Evolutionary conservation across 1,140 invertebrate genomes (phyloP).

Genomic region (Drosophila equinoxialis): DNA sequence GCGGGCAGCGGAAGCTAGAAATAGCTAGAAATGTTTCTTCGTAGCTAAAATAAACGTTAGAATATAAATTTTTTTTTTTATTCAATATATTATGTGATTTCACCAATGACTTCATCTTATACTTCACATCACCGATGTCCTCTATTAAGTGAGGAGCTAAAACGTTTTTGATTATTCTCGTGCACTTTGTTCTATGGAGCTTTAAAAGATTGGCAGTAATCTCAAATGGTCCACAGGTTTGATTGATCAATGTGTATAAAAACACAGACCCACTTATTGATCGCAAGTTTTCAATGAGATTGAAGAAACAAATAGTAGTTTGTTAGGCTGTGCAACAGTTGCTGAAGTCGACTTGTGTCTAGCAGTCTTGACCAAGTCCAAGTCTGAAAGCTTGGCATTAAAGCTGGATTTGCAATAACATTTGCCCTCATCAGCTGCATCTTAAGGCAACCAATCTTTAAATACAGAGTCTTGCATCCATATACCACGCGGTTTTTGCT

Average conservation of each 20-base stretch:
- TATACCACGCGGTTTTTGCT: background rate
- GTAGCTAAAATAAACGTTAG: too few species aligned
- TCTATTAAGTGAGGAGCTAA: background rate
- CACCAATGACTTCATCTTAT: too few species aligned
- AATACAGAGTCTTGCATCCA: background rate
- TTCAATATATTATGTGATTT: too few species aligned
- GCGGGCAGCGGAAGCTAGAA: too few species aligned
- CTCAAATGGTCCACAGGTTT: conserved; percentile 17
- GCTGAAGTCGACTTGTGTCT: conserved; percentile 8
- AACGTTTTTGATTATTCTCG: conserved; percentile 5
- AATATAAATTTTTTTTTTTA: too few species aligned
- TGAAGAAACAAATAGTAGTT: conserved; percentile 10
- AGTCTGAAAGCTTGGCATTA: conserved; percentile 9
- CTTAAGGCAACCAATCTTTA: background rate
- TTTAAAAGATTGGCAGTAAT: conserved; percentile 17
- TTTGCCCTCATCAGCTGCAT: background rate
- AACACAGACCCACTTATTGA: conserved; percentile 18
- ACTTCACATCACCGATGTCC: conserved; percentile 3
- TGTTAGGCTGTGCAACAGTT: conserved; percentile 10
- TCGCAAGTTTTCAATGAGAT: conserved; percentile 12
- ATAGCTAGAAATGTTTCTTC: too few species aligned
- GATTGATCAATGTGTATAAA: conserved; percentile 10
- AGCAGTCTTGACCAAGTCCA: conserved; percentile 4
- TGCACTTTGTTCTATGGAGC: conserved; percentile 6
- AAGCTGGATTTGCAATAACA: background rate